Evolutionary conservation across 2,888 invertebrate genomes (phyloP), one percentile per base, ranked within the genome.

Genomic region (Acronicta leporina): DNA sequence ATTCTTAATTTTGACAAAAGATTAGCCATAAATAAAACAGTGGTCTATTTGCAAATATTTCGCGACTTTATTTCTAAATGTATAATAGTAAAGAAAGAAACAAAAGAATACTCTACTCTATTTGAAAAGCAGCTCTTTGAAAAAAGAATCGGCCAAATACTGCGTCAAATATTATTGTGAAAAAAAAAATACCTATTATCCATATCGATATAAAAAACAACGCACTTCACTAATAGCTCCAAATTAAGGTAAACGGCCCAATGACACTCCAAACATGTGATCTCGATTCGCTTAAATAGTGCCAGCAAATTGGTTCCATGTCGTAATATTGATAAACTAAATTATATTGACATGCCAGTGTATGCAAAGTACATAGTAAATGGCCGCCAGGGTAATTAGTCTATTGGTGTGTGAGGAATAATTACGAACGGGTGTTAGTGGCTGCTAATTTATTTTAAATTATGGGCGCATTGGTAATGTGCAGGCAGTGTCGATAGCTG

Each of bases 291-390:
- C 58, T 65, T 75, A 71, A 77, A 62, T 60, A 51, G 42, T n/a
- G 6, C 38, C 72, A 61, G 63, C 72, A 78, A 75, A 78, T 75
- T 75, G 62, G 58, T 56, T 35, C 46, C 56, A 40, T 75, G 68
- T 75, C 59, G 72, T 63, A 75, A 75, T 68, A 71, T 77, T 63
- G 72, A 71, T 78, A 74, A 71, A 65, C 68, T 63, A 75, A 75
- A 75, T 75, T 65, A 60, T 68, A 75, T 75, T 70, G 78, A 75
- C 75, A 75, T 42, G 44, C 27, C 50, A 20, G 43, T 60, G 60
- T 58, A 51, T 70, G 67, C 57, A 49, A 51, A 41, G 55, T 64
- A 51, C 49, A 55, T 27, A 53, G 50, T 56, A 56, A 69, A 69
- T 73, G 52, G 63, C 63, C 55, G 55, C 68, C 68, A 49, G 44